Conservation (phyloP, 2,797 vertebrate species). For the Liparis tanakae region DNA sequence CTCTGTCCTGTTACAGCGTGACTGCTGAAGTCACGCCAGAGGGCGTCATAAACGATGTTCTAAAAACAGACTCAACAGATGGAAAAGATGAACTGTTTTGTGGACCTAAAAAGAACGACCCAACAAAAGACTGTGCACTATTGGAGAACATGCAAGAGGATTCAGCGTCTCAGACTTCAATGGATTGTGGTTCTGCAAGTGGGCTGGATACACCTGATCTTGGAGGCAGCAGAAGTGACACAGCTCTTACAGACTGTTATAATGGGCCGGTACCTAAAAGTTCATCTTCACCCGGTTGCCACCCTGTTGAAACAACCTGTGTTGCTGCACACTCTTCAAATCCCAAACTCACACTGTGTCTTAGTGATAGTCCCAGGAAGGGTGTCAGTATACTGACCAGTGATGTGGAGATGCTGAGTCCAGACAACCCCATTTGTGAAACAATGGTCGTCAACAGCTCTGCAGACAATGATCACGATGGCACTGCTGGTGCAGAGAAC, state of each 20-base stretch:
- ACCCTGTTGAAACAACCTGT: constrained; percentile 53
- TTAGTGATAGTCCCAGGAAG: constrained; percentile 55
- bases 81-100: constrained; percentile 45
- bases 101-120: constrained; percentile 27
- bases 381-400: constrained; percentile 26
- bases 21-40: constrained; percentile 51
- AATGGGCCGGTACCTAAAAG: constrained; percentile 69
- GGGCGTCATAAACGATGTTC: constrained; percentile 22
- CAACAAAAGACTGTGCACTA: constrained; percentile 15
- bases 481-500: constrained; percentile 23
- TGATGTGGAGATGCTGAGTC: constrained; percentile 81
- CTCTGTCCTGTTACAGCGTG: constrained; percentile 50
- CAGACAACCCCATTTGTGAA: constrained; percentile 71
- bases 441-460: constrained; percentile 21
- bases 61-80: constrained; percentile 29
- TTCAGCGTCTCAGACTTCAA: constrained; percentile 39
- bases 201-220: constrained; percentile 30
- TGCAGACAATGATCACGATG: constrained; percentile 42
- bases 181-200: constrained; percentile 43
- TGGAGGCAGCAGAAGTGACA: constrained; percentile 16
- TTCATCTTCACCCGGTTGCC: constrained; percentile 61
- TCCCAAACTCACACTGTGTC: constrained; percentile 53
- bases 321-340: constrained; percentile 42
- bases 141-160: constrained; percentile 40
- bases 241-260: constrained; percentile 39